These are phyloP conservation scores for Ophion costatus DNA, from an alignment of 2,888 invertebrate genomes.

Conservation along the genomic window DNA sequence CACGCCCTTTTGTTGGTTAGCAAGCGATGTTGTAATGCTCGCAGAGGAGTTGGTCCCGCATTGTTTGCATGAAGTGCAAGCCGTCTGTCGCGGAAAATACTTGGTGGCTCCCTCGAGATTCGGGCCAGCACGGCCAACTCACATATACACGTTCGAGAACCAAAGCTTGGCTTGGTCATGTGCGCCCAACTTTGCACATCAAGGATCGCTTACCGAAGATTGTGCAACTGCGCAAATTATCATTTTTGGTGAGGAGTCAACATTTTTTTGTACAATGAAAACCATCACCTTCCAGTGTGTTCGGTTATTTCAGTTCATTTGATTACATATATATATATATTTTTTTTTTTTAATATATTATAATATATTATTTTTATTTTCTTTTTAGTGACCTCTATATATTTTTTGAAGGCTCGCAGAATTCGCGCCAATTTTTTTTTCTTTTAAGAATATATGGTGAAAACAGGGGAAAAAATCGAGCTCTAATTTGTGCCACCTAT, in stretches of 20 bases:
- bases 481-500: too few relatives aligned
- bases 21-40: slow-evolving; percentile 35
- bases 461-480: too few relatives aligned
- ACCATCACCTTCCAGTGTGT: too few relatives aligned
- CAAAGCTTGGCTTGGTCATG: slow-evolving; percentile 7
- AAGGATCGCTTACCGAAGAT: not conserved
- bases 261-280: not conserved
- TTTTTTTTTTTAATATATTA: too few relatives aligned
- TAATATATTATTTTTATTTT: too few relatives aligned
- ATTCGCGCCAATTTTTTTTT: too few relatives aligned
- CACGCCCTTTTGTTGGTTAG: slow-evolving; percentile 62
- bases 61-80: slow-evolving; percentile 78
- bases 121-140: slow-evolving; percentile 16
- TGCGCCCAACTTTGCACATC: not conserved
- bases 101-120: slow-evolving; percentile 60
- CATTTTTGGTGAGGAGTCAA: not conserved
- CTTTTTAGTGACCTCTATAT: too few relatives aligned
- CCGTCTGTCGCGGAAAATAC: slow-evolving; percentile 78
- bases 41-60: slow-evolving; percentile 73
- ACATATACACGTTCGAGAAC: slow-evolving; percentile 12
- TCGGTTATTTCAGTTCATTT: too few relatives aligned
- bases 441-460: too few relatives aligned
- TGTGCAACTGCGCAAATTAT: not conserved
- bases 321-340: too few relatives aligned
- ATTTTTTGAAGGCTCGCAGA: too few relatives aligned